Percentiles rank a stretch among this genome's conserved stretches.
Evolutionary conservation across 2,797 vertebrate species (phyloP).

Genomic region (Rhabdomys pumilio): DNA sequence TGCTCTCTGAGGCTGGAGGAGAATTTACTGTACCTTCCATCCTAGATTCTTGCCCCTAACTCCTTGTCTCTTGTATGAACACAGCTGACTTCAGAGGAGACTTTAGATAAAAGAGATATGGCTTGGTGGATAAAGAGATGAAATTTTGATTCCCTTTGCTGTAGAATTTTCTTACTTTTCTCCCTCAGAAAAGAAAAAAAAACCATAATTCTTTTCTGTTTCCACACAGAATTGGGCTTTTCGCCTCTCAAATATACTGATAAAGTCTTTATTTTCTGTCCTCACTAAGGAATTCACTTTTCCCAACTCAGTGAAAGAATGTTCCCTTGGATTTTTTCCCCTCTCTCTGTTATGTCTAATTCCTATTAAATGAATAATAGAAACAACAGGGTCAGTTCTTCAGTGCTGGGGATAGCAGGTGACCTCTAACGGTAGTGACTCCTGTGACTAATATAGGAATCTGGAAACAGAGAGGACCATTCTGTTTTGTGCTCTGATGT

Average conservation of each 20-base stretch:
- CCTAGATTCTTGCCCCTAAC: not conserved
- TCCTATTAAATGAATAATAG: not conserved
- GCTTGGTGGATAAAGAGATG: not conserved
- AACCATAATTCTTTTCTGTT: not conserved
- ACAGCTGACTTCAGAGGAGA: slow-evolving; percentile 1
- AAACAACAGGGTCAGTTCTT: not conserved
- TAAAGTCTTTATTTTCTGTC: not conserved
- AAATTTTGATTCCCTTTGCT: not conserved
- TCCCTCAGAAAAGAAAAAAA: not conserved
- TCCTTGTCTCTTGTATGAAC: slow-evolving; percentile 12
- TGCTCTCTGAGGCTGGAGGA: not conserved
- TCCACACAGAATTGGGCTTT: slow-evolving; percentile 30
- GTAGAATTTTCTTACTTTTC: not conserved
- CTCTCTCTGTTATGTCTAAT: not conserved
- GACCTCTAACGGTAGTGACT: not conserved
- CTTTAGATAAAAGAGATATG: slow-evolving; percentile 37
- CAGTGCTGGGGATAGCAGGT: not conserved
- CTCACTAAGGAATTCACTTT: not conserved
- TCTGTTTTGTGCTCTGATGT: slow-evolving; percentile 3
- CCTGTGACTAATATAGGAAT: not conserved
- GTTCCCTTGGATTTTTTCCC: slow-evolving; percentile 7
- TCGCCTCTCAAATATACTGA: not conserved
- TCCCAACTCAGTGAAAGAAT: not conserved
- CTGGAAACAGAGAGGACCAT: not conserved
- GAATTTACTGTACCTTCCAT: not conserved